Base-by-base conservation (phyloP, 2,888 invertebrate species). In the Hyalella azteca region DNA sequence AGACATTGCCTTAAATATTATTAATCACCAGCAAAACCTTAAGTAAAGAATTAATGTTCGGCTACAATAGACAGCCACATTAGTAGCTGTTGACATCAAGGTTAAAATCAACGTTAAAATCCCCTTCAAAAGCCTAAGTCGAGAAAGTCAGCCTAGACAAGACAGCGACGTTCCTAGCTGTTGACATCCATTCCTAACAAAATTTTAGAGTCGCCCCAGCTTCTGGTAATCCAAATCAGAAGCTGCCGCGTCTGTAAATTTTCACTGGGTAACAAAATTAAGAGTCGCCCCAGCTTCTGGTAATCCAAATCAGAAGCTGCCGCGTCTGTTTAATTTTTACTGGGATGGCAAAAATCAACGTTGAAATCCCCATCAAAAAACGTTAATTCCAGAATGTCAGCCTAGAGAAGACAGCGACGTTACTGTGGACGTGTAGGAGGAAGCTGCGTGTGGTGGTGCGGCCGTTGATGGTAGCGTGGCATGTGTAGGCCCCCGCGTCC, bases 401-500 rank as follows among this genome's bases (percentile, higher is more conserved):
- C 22, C 2, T 0, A 11, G 13, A 26, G 9, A 22, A 54, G 22
- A 81, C 84, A n/a, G n/a, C n/a, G n/a, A n/a, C n/a, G n/a, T 81
- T 45, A 84, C 84, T 84, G 77, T 79, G 48, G n/a, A 87, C 87
- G 73, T 85, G 78, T 36, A 87, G 85, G 19, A 85, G 79, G 79
- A 87, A 87, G 2, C 82, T 77, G 3, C 82, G 84, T 36, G 81
- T 82, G 4, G 85, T 85, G 81, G 86, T 85, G 40, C 82, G 78
- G 5, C 86, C 86, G 59, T 86, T 86, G 1, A 87, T 84, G 49
- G 81, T 85, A 22, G 87, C 87, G 78, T 88, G 87, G 86, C 90
- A 90, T 32, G 87, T 87, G 88, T 90, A 90, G 80, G 88, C 88
- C 73, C 90, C 90, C 85, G 88, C 88, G 86, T 90, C 90, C 82